Conservation (phyloP, 2,113 vertebrate species). For the Sapajus apella region DNA sequence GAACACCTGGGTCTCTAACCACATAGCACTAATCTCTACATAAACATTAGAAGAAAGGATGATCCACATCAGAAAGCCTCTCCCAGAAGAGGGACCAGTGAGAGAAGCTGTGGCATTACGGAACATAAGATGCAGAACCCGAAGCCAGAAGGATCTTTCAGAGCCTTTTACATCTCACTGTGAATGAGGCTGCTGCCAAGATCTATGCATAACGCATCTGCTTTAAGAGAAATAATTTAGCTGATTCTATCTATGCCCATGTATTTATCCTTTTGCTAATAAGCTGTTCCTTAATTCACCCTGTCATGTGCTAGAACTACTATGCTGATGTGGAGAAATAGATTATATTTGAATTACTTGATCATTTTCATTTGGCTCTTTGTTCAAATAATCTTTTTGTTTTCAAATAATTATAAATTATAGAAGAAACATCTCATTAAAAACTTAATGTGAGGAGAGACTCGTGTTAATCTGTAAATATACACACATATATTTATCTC, state of each 20-base stretch:
- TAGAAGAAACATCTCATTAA: conserved; percentile 2
- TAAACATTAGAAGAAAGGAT: background rate
- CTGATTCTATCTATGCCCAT: background rate
- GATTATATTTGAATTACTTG: background rate
- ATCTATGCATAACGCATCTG: background rate
- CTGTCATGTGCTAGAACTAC: background rate
- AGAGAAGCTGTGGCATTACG: background rate
- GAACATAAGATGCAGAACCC: background rate
- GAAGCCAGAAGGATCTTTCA: background rate
- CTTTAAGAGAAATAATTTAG: background rate
- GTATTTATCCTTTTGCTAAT: background rate
- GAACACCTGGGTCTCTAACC: background rate
- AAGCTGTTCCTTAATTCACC: background rate
- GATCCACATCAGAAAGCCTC: background rate
- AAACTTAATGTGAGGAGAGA: background rate
- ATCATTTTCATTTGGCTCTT: background rate
- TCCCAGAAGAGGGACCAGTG: background rate
- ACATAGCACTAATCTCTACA: background rate
- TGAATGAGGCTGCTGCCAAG: background rate
- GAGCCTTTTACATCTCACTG: background rate
- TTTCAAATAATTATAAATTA: conserved; percentile 38
- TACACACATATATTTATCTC: background rate
- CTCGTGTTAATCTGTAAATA: background rate
- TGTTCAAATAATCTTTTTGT: background rate
- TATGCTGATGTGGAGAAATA: background rate